Conservation (phyloP, 2,113 vertebrate species). For the Girardinichthys multiradiatus region DNA sequence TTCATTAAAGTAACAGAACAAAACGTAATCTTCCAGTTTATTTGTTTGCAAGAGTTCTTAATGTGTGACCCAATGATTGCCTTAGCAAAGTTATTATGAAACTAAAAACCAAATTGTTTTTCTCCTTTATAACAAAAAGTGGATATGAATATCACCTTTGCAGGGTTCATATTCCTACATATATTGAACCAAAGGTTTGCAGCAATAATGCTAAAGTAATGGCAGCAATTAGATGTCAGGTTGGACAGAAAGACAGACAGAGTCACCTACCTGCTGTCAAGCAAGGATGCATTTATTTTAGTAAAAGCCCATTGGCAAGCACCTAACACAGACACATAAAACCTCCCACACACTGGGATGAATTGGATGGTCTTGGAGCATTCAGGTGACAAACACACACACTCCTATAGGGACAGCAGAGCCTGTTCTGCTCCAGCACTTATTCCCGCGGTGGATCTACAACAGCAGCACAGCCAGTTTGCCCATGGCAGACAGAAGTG, state of each 20-base stretch:
- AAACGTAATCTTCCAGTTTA: background rate
- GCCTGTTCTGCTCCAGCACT: constrained; percentile 35
- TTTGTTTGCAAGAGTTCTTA: background rate
- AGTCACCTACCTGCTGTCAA: constrained; percentile 16
- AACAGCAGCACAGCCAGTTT: constrained; percentile 38
- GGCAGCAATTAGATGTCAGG: background rate
- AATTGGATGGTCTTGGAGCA: constrained; percentile 32
- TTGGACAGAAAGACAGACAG: constrained; percentile 1
- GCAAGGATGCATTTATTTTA: constrained; percentile 18
- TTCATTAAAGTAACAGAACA: background rate
- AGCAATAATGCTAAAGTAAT: background rate
- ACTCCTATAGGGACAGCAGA: background rate
- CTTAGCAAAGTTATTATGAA: background rate
- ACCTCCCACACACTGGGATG: constrained; percentile 13
- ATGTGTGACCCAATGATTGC: background rate
- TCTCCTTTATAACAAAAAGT: no score
- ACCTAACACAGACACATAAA: constrained; percentile 33
- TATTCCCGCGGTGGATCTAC: constrained; percentile 37
- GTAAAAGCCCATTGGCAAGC: constrained; percentile 26
- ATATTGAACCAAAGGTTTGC: background rate
- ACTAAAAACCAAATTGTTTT: background rate
- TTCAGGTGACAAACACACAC: constrained; percentile 35
- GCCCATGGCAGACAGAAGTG: constrained; percentile 35
- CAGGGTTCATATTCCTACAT: no score
- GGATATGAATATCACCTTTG: no score